Evolutionary conservation across 2,113 vertebrate genomes (phyloP), one percentile per base, ranked within the genome.

Genomic region (Numida meleagris): DNA sequence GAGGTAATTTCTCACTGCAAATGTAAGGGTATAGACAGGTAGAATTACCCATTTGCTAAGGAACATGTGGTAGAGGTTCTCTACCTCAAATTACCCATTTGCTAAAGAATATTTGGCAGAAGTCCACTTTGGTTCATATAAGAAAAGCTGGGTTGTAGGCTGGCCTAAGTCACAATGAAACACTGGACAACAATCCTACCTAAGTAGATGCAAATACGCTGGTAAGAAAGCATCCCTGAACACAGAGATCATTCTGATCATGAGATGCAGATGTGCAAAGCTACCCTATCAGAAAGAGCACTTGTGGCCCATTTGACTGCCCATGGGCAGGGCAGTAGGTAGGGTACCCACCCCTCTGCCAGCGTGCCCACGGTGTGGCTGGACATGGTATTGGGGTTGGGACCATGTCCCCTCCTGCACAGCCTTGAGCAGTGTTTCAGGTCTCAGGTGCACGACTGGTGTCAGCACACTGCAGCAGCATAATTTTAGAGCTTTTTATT

Each of bases 331-430:
- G 7, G 25, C 14, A 61, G 27, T n/a, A 43, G 42, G 57, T 40
- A 38, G 53, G 12, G 31, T 25, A 34, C 14, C 36, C 25, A 33
- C 23, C 9, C 55, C 0, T 1, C 45, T 80, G 1, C 16, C 0
- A 0, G 12, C 7, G 5, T n/a, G 21, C 21, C 0, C 6, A 18
- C 6, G 2, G 9, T 25, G 14, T 40, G 4, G 24, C 21, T 73
- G 61, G 25, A 29, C 61, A 62, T 24, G 18, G 20, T 48, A 38
- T 19, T 76, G 29, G 43, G 57, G 33, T 33, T 4, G n/a, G 45
- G 55, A 73, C 38, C 14, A 38, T 27, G 21, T 18, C 77, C 29
- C 31, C 13, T 46, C 42, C 33, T 33, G 13, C 9, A 1, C 2
- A 59, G 29, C 33, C 15, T 45, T 58, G 74, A 65, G 20, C 27